Evolutionary conservation across 2,888 invertebrate genomes (phyloP), one percentile per base, ranked within the genome.

Genomic region (Tanaodytes sp.): DNA sequence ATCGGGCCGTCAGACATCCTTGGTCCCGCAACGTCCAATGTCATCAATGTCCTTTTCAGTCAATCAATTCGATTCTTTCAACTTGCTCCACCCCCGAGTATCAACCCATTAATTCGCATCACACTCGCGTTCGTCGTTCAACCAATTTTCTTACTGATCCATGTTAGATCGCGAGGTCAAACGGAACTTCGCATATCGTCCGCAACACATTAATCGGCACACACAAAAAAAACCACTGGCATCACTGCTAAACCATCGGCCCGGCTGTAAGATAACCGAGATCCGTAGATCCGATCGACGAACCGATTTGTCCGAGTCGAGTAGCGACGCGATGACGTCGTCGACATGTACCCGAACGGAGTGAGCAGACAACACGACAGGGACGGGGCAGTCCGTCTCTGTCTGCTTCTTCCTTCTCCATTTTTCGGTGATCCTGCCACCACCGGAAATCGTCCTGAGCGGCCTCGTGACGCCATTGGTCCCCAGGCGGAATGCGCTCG

Each of bases 1-100:
- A 80, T 81, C 72, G 84, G 83, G 65, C 82, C 78, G 74, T 82
- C 82, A 55, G 82, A 82, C 83, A 83, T 83, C 43, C 72, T 76
- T 52, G 64, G 33, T 40, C 37, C 27, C 14, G 31, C 43, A 37
- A 39, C 57, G 3, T 30, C 43, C 37, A 51, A 57, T 27, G 42
- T 30, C 55, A 49, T 55, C 33, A 55, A 55, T 27, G 23, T 48
- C 33, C 14, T 6, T 1, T 9, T 20, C 12, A 12, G 5, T 14
- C 18, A n/a, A n/a, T n/a, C n/a, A n/a, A n/a, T n/a, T n/a, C n/a
- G n/a, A n/a, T n/a, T n/a, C n/a, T n/a, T n/a, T n/a, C n/a, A n/a
- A n/a, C n/a, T n/a, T n/a, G n/a, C n/a, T n/a, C n/a, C n/a, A n/a
- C n/a, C n/a, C n/a, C n/a, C n/a, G n/a, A n/a, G n/a, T n/a, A n/a